These are phyloP conservation scores for Drosophila koepferae DNA, from an alignment of 2,888 invertebrate genomes.

Conservation along the genomic window DNA sequence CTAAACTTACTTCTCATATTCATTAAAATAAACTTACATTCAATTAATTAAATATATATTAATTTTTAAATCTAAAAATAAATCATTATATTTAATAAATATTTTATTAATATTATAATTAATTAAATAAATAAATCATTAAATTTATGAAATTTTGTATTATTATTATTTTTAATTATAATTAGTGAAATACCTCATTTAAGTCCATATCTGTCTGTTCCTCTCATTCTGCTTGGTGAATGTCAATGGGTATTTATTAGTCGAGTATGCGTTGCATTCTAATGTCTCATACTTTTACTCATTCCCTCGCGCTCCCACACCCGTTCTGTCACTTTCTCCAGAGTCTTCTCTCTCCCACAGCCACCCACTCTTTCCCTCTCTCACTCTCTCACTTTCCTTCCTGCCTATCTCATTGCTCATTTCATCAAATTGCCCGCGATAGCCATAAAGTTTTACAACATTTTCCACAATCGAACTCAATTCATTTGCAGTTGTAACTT, in stretches of 20 bases:
- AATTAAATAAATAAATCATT: no score
- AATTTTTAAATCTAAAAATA: no score
- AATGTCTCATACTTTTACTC: background rate
- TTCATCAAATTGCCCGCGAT: constrained; percentile 62
- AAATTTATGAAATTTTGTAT: no score
- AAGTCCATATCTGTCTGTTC: background rate
- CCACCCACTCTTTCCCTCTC: no score
- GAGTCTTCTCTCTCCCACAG: background rate
- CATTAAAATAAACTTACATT: no score
- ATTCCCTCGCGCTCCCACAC: background rate
- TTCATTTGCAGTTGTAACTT: constrained; percentile 61
- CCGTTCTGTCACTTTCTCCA: background rate
- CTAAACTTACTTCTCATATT: no score
- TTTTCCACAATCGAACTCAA: constrained; percentile 57
- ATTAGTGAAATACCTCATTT: no score
- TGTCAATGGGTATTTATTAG: constrained; percentile 18
- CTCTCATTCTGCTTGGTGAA: background rate
- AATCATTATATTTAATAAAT: no score
- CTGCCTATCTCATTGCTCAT: constrained; percentile 40
- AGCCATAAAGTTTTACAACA: constrained; percentile 75
- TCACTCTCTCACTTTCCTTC: background rate
- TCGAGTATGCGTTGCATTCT: background rate
- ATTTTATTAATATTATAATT: no score
- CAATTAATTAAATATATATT: no score
- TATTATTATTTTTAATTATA: no score